Evolutionary conservation across 1,140 invertebrate species (phyloP).

Genomic region (Zaprionus ornatus): DNA sequence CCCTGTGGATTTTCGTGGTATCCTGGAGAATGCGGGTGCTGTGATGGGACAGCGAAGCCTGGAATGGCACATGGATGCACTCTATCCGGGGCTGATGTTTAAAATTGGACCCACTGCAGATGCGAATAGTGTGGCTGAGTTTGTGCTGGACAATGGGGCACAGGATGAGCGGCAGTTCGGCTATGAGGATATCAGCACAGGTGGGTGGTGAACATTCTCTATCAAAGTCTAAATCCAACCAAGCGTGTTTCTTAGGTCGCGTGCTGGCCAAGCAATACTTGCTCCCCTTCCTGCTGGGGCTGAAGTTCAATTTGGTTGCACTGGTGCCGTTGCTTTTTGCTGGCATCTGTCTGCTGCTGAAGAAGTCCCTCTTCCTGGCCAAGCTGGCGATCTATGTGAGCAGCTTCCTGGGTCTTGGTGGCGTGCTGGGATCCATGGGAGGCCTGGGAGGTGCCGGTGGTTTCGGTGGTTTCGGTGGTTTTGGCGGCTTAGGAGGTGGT

Average conservation of each 20-base stretch:
- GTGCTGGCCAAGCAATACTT: constrained; percentile 88
- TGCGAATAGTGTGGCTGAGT: constrained; percentile 88
- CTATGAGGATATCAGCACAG: constrained; percentile 84
- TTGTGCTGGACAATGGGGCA: constrained; percentile 87
- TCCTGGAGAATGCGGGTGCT: constrained; percentile 88
- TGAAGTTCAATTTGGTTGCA: constrained; percentile 90
- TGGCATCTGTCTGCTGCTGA: constrained; percentile 87
- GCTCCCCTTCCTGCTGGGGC: constrained; percentile 89
- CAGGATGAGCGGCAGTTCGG: constrained; percentile 82
- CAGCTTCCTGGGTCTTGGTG: constrained; percentile 87
- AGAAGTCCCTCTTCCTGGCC: constrained; percentile 89
- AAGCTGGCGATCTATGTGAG: constrained; percentile 89
- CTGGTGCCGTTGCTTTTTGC: constrained; percentile 89
- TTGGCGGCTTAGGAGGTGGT: constrained; percentile 45
- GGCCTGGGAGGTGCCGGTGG: constrained; percentile 39
- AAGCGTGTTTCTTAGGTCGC: constrained; percentile 85
- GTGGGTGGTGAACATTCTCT: constrained; percentile 56
- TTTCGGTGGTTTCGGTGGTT: constrained; percentile 28
- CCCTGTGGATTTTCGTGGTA: constrained; percentile 88
- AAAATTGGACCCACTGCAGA: constrained; percentile 87
- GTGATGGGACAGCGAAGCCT: constrained; percentile 88
- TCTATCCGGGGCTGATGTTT: constrained; percentile 90
- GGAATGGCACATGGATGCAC: constrained; percentile 88
- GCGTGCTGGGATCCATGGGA: constrained; percentile 78
- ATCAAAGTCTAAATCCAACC: neutral